Evolutionary conservation across 2,797 vertebrate species (phyloP), one percentile per base, ranked within the genome.

Genomic region (Lindbergichthys nudifrons): DNA sequence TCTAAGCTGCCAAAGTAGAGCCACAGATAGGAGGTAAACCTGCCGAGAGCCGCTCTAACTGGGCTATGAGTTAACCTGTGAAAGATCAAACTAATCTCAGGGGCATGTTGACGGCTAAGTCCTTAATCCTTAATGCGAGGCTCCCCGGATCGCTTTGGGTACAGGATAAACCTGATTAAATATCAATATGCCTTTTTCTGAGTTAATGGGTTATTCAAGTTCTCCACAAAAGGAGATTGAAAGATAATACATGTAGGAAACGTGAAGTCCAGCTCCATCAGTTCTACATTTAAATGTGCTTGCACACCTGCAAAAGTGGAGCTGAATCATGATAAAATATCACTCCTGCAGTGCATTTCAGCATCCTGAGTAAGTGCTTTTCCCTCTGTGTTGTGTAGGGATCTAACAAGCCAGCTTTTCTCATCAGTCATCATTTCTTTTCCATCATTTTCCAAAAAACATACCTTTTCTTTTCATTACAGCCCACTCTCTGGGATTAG

Each of bases 31-130:
- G 60, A 76, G 54, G n/a, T 39, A 12, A 72, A 61, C 15, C 43
- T 63, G 43, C 13, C 48, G n/a, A 61, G 61, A 75, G 15, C 26
- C 70, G 1, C 32, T 48, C 41, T 74, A 65, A 69, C 60, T 62
- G 46, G 50, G 66, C 66, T 70, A 62, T 59, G 60, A 73, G 68
- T 85, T 84, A 89, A 92, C 78, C 79, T 84, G 71, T 88, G 81
- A 82, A 68, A 86, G 83, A 92, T 92, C 82, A 90, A 82, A 91
- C 73, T 86, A 88, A 91, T 91, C 78, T 86, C 82, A 79, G 71
- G 73, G 73, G 41, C 89, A 79, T 89, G 86, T 91, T 48, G 32
- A 23, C 48, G n/a, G 77, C 82, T 90, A 86, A 92, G 79, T 72
- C 90, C 70, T 79, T 93, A 92, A 93, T 92, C 89, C 77, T 54